These are phyloP conservation scores for Perdix hodgsoniae DNA, from an alignment of 2,797 vertebrate species.

Conservation along the genomic window DNA sequence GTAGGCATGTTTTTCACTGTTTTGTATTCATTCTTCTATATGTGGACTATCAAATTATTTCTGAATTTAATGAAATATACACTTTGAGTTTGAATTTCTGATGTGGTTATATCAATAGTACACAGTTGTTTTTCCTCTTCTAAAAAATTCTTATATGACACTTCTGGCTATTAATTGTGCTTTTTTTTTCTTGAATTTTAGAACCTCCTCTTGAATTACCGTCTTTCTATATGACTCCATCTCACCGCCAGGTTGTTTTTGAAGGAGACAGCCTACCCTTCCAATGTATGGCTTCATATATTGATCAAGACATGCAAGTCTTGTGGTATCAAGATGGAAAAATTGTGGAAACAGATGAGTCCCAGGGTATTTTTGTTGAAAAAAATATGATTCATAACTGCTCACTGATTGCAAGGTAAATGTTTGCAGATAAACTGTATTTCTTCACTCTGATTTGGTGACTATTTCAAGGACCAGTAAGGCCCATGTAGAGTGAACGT, in stretches of 20 bases:
- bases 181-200: constrained; percentile 64
- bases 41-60: not conserved
- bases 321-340: constrained; percentile 97
- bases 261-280: constrained; percentile 97
- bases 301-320: constrained; percentile 97
- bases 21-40: not conserved
- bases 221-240: constrained; percentile 95
- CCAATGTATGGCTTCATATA: constrained; percentile 95
- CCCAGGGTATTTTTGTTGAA: constrained; percentile 95
- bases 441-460: not conserved
- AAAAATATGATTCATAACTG: constrained; percentile 98
- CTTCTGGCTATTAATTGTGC: not conserved
- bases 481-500: not conserved
- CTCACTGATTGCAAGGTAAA: constrained; percentile 94
- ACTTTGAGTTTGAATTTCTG: accelerated
- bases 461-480: not conserved
- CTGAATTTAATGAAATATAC: not conserved
- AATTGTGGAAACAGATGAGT: constrained; percentile 91
- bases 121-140: not conserved
- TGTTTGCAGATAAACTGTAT: not conserved
- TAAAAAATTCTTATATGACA: not conserved
- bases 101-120: not conserved
- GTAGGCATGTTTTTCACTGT: not conserved
- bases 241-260: constrained; percentile 96
- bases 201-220: constrained; percentile 95